Percentiles rank a stretch among this genome's conserved stretches.
Evolutionary conservation across 2,797 vertebrate genomes (phyloP).

Genomic region (Galagoides demidoff): DNA sequence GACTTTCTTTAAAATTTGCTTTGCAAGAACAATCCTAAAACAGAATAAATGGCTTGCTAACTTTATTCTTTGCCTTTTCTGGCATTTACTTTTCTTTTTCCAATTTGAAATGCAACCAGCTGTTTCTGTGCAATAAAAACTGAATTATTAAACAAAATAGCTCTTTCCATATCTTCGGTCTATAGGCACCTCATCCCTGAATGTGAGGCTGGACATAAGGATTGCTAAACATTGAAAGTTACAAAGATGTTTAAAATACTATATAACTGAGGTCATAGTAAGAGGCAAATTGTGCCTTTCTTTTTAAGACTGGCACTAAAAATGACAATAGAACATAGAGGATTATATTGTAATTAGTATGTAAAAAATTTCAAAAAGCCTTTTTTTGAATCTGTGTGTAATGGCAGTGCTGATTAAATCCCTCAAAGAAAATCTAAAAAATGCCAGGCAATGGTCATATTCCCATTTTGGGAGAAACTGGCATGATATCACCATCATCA

Average conservation of each 20-base stretch:
- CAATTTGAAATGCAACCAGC: constrained; percentile 57
- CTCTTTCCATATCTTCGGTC: not conserved
- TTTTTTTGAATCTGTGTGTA: constrained; percentile 11
- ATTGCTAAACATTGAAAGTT: constrained; percentile 28
- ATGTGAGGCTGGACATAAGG: not conserved
- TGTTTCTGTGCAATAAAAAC: constrained; percentile 56
- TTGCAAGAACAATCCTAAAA: constrained; percentile 61
- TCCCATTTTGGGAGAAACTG: not conserved
- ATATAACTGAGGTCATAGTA: constrained; percentile 41
- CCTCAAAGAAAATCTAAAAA: constrained; percentile 1
- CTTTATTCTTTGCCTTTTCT: constrained; percentile 61
- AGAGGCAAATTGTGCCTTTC: constrained; percentile 47
- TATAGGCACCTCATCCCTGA: not conserved
- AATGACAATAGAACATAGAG: constrained; percentile 55
- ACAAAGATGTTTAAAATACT: constrained; percentile 55
- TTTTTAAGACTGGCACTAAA: constrained; percentile 57
- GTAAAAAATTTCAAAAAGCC: constrained; percentile 59
- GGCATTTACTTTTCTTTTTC: constrained; percentile 54
- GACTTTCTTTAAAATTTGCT: not conserved
- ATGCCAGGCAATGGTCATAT: not conserved
- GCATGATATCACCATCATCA: not conserved
- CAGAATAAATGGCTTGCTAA: constrained; percentile 61
- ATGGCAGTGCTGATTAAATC: constrained; percentile 65
- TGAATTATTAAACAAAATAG: constrained; percentile 50
- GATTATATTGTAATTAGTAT: constrained; percentile 51